Evolutionary conservation across 1,140 invertebrate genomes (phyloP).

Genomic region (Sitobion miscanthi): DNA sequence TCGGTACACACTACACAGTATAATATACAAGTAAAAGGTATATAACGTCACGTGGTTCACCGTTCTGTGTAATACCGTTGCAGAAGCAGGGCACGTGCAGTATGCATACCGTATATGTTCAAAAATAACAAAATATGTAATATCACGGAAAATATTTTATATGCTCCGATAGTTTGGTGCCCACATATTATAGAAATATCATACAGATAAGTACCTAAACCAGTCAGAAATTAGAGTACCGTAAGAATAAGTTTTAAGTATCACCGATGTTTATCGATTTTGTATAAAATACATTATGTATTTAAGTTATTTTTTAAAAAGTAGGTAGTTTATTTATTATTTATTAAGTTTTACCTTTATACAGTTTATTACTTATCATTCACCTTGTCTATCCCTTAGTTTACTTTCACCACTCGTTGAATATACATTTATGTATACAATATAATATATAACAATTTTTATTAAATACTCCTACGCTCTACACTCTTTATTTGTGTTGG

Average conservation of each 20-base stretch:
- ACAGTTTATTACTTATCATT: not conserved
- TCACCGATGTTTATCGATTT: not conserved
- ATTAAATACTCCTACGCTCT: not conserved
- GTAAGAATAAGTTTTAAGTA: not conserved
- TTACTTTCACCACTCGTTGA: not conserved
- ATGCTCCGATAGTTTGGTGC: not conserved
- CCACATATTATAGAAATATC: no score
- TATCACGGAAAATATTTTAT: no score
- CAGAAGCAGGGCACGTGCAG: not conserved
- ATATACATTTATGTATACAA: not conserved
- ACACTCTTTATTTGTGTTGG: not conserved
- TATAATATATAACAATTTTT: not conserved
- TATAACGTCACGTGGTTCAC: not conserved
- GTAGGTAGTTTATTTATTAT: not conserved
- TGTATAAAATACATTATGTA: not conserved
- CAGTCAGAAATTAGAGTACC: not conserved
- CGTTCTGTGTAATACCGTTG: not conserved
- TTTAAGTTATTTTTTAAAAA: not conserved
- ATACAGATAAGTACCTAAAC: no score
- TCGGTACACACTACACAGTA: not conserved
- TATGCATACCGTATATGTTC: not conserved
- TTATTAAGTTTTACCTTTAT: not conserved
- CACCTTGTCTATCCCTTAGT: not conserved
- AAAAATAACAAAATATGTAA: not conserved
- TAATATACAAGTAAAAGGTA: no score